Percentiles rank a stretch among this genome's conserved stretches.
Evolutionary conservation across 2,113 vertebrate genomes (phyloP).

Genomic region (Enhydra lutris): DNA sequence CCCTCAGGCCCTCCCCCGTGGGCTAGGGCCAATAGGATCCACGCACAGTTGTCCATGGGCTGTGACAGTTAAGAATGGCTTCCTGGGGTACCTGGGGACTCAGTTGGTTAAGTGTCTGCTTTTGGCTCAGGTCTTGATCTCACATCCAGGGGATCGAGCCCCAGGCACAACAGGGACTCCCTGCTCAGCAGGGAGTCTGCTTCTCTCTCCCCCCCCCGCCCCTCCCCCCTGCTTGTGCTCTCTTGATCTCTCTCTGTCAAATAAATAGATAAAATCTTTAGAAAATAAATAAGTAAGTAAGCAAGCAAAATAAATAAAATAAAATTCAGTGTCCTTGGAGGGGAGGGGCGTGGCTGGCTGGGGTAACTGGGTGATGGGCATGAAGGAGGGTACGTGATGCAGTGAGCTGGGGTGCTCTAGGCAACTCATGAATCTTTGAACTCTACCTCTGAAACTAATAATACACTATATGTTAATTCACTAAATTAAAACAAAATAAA

Average conservation of each 20-base stretch:
- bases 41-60: background rate
- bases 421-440: background rate
- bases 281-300: background rate
- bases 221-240: too few relatives aligned
- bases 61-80: background rate
- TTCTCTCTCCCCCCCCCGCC: too few relatives aligned
- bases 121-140: background rate
- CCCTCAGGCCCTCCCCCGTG: accelerated
- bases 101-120: background rate
- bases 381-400: background rate
- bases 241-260: too few relatives aligned
- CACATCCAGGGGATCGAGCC: too few relatives aligned
- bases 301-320: background rate
- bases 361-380: background rate
- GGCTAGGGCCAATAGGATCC: background rate
- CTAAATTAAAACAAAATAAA: background rate
- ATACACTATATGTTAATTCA: background rate
- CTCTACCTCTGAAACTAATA: background rate
- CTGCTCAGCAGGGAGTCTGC: too few relatives aligned
- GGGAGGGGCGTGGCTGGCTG: background rate
- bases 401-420: background rate
- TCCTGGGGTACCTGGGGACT: background rate
- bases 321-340: background rate
- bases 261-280: background rate
- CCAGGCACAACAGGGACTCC: too few relatives aligned